Evolutionary conservation across 2,797 vertebrate species (phyloP), one percentile per base, ranked within the genome.

Genomic region (Muscicapa striata): DNA sequence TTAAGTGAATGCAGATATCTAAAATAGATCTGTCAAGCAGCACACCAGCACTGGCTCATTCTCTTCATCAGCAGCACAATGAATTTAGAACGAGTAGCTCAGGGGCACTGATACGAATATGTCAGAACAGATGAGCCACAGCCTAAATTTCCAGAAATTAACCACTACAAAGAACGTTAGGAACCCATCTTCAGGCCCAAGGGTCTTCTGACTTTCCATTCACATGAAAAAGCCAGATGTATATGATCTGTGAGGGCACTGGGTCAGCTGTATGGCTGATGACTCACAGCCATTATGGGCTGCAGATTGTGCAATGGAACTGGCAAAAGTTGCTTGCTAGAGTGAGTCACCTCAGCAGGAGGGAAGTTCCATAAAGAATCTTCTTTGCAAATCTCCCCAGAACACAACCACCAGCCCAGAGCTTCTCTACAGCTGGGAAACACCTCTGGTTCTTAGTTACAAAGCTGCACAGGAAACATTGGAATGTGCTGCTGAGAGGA

Each of bases 231-330:
- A 80, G 4, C 0, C 52, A 84, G 34, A 61, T 49, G 5, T 49
- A 15, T n/a, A 26, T 10, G 6, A 38, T 26, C 38, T 72, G 23
- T 8, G 5, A 75, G 41, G 45, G 41, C 67, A 84, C 0, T 3
- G 29, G 32, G 34, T 72, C 46, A 64, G 62, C 34, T 27, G 24
- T 15, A 74, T 4, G 14, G 32, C 49, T 59, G 40, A 29, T 41
- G 55, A 86, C 9, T 63, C 78, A 32, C 0, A 0, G 49, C 40
- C 2, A 2, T 32, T 41, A 16, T 24, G 51, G 51, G 55, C 14
- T 76, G 32, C 21, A 13, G 21, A 30, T 34, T 38, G 13, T 8
- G 24, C 59, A 85, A 64, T 1, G 1, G 41, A 45, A 45, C 24
- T 1, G 1, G 29, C 45, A 64, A 10, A 64, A 36, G 27, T 10